Evolutionary conservation across 2,888 invertebrate species (phyloP), one percentile per base, ranked within the genome.

Genomic region (Heliconius sara): DNA sequence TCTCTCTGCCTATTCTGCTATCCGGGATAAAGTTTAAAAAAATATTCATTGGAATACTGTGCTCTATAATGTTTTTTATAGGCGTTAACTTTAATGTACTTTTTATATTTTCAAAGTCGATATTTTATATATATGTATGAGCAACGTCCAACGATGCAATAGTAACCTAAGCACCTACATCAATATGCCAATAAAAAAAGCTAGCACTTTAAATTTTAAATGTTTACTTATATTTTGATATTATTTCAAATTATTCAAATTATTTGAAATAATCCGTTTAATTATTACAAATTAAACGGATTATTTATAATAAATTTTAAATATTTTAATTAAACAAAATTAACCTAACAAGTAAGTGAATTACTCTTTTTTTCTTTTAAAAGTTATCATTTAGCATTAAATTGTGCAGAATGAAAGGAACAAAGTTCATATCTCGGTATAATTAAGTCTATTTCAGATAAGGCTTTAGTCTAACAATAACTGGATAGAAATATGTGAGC

Each of bases 401-500:
- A 39, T 27, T 22, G 10, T 67, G 22, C 6, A 4, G 25, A 25
- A 65, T 25, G 1, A 16, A 43, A 70, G 9, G 9, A 25, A 22
- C 43, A 25, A 43, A 43, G 43, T 43, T 43, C 43, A n/a, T 25
- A 39, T 39, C n/a, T 43, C n/a, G n/a, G 13, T 47, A 27, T 22
- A 27, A 39, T 75, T 63, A 63, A 43, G 10, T 25, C 43, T 39
- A 43, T 43, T 74, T 19, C 43, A 47, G 27, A 63, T 13, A 43
- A 65, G 39, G 39, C 63, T 27, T 65, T 25, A 27, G 57, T 43
- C 47, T 65, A 34, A 74, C 74, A n/a, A 27, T 47, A 65, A 75
- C 66, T 66, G 73, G 65, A 65, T 47, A 75, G 75, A 75, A 75
- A 75, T 75, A 75, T 43, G 66, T 43, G 1, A 75, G 43, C 75